Evolutionary conservation across 1,140 invertebrate genomes (phyloP), one percentile per base, ranked within the genome.

Genomic region (Bombus fervidus): DNA sequence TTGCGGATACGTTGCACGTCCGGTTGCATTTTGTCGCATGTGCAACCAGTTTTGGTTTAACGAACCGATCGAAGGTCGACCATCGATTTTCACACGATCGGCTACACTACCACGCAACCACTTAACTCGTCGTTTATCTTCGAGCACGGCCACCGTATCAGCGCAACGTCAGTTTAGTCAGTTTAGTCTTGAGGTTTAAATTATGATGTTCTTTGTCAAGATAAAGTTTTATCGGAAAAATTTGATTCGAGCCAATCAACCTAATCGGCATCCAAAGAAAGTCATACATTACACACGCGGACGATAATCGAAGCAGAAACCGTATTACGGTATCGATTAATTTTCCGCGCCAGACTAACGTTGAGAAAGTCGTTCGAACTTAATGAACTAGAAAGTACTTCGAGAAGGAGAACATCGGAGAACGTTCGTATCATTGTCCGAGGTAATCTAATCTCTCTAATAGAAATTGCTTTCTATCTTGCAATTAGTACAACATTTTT

Each of bases 51-150:
- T n/a, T 28, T 75, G 87, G 84, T 90, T 87, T 90, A 91, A 91
- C 81, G 87, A 91, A 91, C 87, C 85, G 89, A 83, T 72, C 78
- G 84, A 90, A 90, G 83, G 86, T 57, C 79, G 80, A 39, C 34
- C 88, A 83, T 90, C 72, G 86, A 88, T 90, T 91, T 90, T 91
- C 86, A 47, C 86, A 85, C 82, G 87, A 86, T 88, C 84, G 83
- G 43, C 79, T 62, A 66, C 53, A 57, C 80, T 68, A 69, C 76
- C 77, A 64, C 18, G 64, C 43, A 59, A 57, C 71, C 37, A 62
- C 28, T 43, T 59, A 41, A 47, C 64, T 74, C 62, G 39, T 80
- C 72, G 81, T 71, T 86, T 86, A 81, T 77, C 78, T 77, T 43
- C 57, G 71, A 37, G 34, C 62, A 53, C 77, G 74, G 64, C 34